phyloP scores from a whole-genome alignment of 2,888 invertebrate species.

The Drosophila peninsularis region DNA sequence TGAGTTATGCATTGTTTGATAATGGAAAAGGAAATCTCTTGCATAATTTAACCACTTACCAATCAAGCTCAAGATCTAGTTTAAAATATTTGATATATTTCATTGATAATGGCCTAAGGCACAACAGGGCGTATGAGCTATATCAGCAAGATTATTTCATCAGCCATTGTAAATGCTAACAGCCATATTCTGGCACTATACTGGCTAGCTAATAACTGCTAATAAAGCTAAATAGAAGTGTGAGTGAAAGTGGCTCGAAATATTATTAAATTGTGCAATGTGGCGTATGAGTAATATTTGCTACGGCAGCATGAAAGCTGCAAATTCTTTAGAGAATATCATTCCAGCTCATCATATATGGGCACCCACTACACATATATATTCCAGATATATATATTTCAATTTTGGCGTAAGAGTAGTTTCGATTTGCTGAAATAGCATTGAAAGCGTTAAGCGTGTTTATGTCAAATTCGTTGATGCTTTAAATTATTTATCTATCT shows the following conservation, averaged over 20 bases:
- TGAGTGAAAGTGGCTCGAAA: neutral
- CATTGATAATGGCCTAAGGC: too few species aligned
- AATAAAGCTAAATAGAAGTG: neutral
- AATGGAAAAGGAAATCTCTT: too few species aligned
- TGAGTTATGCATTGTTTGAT: neutral
- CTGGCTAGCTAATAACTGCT: neutral
- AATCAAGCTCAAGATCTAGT: too few species aligned
- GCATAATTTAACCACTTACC: too few species aligned
- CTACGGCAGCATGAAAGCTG: too few species aligned
- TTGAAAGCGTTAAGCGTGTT: neutral
- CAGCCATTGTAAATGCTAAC: neutral
- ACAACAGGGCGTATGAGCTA: too few species aligned
- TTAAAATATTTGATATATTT: too few species aligned
- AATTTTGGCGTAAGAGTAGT: neutral
- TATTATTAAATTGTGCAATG: neutral
- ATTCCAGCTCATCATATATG: neutral
- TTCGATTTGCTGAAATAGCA: neutral
- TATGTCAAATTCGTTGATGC: slow-evolving; percentile 16
- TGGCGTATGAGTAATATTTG: neutral
- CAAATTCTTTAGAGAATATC: neutral
- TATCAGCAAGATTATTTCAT: neutral
- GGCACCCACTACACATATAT: neutral
- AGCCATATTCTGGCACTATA: neutral
- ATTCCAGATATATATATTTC: neutral
- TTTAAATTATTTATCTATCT: slow-evolving; percentile 5